Conservation (phyloP, 2,113 vertebrate species). For the Lasiurus borealis region DNA sequence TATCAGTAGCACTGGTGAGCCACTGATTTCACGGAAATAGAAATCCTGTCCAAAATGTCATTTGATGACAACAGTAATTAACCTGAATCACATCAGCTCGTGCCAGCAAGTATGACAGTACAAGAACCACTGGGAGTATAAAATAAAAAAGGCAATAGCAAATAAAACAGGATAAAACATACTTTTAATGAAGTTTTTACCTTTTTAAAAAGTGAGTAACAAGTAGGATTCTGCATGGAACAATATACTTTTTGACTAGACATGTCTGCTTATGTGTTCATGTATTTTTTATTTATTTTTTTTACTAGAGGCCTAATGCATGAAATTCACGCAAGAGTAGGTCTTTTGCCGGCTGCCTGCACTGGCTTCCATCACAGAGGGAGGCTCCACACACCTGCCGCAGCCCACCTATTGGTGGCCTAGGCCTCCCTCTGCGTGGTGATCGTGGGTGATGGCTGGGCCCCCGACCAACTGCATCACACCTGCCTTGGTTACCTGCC, state of each 20-base stretch:
- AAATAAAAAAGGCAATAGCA: not conserved
- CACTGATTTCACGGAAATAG: conserved; percentile 17
- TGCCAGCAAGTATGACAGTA: not conserved
- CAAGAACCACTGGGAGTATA: not conserved
- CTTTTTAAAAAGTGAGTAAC: not conserved
- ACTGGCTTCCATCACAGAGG: too few species aligned
- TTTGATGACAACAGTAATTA: conserved; percentile 59
- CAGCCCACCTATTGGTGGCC: too few species aligned
- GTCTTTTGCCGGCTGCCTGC: too few species aligned
- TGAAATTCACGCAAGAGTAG: too few species aligned
- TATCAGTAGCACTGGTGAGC: conserved; percentile 2
- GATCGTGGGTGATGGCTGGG: too few species aligned
- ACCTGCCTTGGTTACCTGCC: too few species aligned
- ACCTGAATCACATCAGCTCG: conserved; percentile 28
- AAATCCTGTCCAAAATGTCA: conserved; percentile 49
- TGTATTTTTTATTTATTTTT: not conserved
- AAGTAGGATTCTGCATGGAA: not conserved
- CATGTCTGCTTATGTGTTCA: not conserved
- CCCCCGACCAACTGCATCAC: too few species aligned
- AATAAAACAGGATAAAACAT: not conserved
- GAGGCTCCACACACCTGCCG: too few species aligned
- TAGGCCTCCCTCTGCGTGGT: too few species aligned
- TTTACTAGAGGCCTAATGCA: not conserved
- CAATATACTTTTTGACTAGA: not conserved
- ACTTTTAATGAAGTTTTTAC: not conserved